Base-by-base conservation (phyloP, 2,797 vertebrate genomes). In the Myotis daubentonii region DNA sequence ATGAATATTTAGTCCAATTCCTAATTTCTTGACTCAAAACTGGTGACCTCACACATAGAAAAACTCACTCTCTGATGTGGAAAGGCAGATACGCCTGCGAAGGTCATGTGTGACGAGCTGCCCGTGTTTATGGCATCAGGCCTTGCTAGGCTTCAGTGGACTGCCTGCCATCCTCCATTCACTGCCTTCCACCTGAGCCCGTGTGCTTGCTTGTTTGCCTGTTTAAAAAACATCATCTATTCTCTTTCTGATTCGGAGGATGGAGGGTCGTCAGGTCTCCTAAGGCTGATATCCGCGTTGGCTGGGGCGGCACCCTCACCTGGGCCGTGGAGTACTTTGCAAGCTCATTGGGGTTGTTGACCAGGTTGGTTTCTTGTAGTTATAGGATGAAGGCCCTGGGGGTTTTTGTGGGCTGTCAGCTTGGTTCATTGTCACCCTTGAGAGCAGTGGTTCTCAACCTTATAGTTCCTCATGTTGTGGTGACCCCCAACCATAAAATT, bases 11-110 rank as follows among this genome's bases (percentile, higher is more conserved):
- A 70, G n/a, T 80, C 33, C 41, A 41, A 68, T 85, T 76, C 30
- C 60, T 84, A 55, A 55, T 89, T 79, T 80, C 36, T 86, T 94
- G 68, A 25, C 57, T 89, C 23, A 78, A 19, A 91, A 66, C 25
- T 36, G 36, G 33, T 62, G 62, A 85, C 13, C 25, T 62, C 51
- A 30, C n/a, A 89, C 15, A 51, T 17, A 66, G 30, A 78, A 57
- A 91, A 65, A 75, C 62, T 83, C 33, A 20, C 19, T 74, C 82
- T 41, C 30, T n/a, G 20, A 41, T 89, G 44, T 87, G 47, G 81
- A 75, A 84, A 57, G 60, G 62, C 38, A 86, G 78, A 82, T 3
- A 68, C 1, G 5, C 79, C 72, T 53, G 30, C 74, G 60, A 82
- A 65, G n/a, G 15, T 75, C 86, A 8, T 75, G 9, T 19, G 10